These are phyloP conservation scores for Enteromius anoplus DNA, from an alignment of 2,797 vertebrate species.

Conservation along the genomic window DNA sequence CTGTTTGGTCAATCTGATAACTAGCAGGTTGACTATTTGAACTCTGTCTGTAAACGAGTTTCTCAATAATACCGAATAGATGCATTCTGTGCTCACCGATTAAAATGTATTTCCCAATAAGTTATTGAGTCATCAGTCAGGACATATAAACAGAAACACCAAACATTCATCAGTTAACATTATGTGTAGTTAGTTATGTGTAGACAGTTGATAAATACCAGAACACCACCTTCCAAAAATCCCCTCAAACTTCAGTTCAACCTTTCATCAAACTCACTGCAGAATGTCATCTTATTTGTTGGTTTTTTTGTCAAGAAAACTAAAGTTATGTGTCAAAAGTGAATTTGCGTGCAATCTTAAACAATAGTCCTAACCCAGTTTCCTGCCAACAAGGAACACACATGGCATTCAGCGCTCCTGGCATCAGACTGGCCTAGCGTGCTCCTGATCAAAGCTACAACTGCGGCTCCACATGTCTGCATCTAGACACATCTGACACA, in stretches of 20 bases:
- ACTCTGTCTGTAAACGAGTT: neutral
- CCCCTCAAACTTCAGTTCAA: neutral
- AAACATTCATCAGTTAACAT: constrained; percentile 25
- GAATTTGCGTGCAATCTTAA: neutral
- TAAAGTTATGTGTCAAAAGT: neutral
- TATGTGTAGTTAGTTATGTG: constrained; percentile 24
- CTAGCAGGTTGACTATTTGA: constrained; percentile 2
- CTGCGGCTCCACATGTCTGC: constrained; percentile 51
- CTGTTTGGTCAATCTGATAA: constrained; percentile 20
- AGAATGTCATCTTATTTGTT: neutral
- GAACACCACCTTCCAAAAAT: neutral
- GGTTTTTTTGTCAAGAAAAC: neutral
- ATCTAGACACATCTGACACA: neutral
- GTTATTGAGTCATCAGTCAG: constrained; percentile 21
- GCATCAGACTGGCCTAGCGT: constrained; percentile 61
- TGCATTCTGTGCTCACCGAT: neutral
- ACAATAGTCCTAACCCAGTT: neutral
- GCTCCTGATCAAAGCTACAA: constrained; percentile 59
- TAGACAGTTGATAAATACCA: constrained; percentile 11
- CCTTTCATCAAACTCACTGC: neutral
- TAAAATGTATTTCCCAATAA: constrained; percentile 8
- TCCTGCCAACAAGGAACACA: neutral
- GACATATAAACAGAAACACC: constrained; percentile 8
- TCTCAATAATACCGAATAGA: neutral
- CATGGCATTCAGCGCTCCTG: constrained; percentile 63